A percentile compares a stretch with the other conserved stretches of the same genome.
phyloP scores from a whole-genome alignment of 2,888 invertebrate species.

The Sesia bembeciformis region DNA sequence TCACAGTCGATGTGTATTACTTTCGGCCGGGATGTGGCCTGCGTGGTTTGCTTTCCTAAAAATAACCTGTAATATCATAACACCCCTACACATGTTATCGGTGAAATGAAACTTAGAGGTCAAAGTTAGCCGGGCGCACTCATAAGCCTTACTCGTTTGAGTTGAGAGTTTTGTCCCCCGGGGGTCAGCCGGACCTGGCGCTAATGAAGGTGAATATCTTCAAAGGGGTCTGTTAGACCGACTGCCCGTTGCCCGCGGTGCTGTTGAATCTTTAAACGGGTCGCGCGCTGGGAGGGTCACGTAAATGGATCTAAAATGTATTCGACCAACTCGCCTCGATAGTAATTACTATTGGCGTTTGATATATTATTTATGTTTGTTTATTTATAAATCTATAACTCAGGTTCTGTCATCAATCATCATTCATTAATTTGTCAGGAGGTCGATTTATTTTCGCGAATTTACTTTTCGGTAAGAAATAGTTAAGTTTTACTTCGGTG shows the following conservation, averaged over 20 bases:
- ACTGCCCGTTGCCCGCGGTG: constrained; percentile 45
- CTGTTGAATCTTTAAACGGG: constrained; percentile 65
- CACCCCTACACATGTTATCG: too few relatives aligned
- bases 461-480: too few relatives aligned
- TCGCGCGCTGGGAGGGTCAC: constrained; percentile 29
- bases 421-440: too few relatives aligned
- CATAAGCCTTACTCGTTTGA: not conserved
- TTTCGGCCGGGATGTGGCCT: too few relatives aligned
- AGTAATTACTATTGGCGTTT: not conserved
- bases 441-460: too few relatives aligned
- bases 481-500: too few relatives aligned
- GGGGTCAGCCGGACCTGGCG: constrained; percentile 47
- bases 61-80: too few relatives aligned
- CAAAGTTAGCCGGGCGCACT: not conserved
- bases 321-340: constrained; percentile 15
- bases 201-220: constrained; percentile 70
- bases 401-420: too few relatives aligned
- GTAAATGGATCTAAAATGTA: constrained; percentile 39
- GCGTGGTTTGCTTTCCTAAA: too few relatives aligned
- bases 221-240: constrained; percentile 55
- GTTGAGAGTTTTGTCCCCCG: constrained; percentile 24
- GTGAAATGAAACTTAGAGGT: too few relatives aligned
- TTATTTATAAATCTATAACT: not conserved
- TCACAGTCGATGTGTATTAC: too few relatives aligned
- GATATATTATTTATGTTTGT: not conserved